Base-by-base conservation (phyloP, 2,888 invertebrate species). In the Orgyia antiqua region DNA sequence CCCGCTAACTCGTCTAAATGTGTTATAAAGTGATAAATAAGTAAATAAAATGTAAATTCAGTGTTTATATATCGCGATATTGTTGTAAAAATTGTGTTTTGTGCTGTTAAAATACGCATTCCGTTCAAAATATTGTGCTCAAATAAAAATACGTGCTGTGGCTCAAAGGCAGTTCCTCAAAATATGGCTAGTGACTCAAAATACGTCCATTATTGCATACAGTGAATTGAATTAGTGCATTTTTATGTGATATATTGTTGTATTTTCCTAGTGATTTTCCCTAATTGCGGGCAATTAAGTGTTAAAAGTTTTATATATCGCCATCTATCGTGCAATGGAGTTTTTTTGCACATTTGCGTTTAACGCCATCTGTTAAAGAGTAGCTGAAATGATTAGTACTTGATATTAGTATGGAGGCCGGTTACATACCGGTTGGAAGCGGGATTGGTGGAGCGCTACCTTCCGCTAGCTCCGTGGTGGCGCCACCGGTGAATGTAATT, bases 401-500 rank as follows among this genome's bases (percentile, higher is more conserved):
- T 69, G 60, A 63, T 44, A 27, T 18, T 26, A 39, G 36, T 31
- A 87, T 87, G 87, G 86, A 87, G 58, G 86, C 80, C 64, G 87
- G 87, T 44, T 87, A 65, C 37, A 84, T 87, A 63, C 83, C 84
- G 72, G 82, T 68, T 38, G 60, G 52, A 33, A 54, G 52, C 38
- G 57, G 43, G 31, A 47, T 38, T 36, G 68, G 63, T 18, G 58
- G 58, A 17, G 51, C 43, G 33, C 57, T 59, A 47, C 65, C 68
- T 53, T 66, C 69, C 38, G 43, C 68, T 5, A 33, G 24, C 32
- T 29, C 41, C 50, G 67, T 76, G 31, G 63, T 74, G 74, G 78
- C 88, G 73, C 79, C 87, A 63, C 84, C 86, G 41, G 87, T 86
- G 56, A 91, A 92, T 64, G 89, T 94, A 27, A 88, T 94, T 41